phyloP scores from a whole-genome alignment of 2,888 invertebrate genomes.

The Thysanoteuthis rhombus region DNA sequence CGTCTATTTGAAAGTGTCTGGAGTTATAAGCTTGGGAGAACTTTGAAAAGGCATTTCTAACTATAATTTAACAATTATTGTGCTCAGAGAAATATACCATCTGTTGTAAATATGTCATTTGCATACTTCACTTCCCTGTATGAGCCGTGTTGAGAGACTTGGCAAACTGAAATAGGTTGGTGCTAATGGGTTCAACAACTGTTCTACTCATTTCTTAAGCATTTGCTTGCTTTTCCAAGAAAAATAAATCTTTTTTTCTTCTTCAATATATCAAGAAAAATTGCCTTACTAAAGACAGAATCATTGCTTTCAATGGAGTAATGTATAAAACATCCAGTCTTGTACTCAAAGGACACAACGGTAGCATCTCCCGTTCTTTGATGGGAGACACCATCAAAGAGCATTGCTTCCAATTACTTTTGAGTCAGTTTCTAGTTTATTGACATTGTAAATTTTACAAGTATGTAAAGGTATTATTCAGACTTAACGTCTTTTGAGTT shows the following conservation, averaged over 20 bases:
- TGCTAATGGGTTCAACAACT: not conserved
- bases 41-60: not conserved
- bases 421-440: not conserved
- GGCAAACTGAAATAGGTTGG: not conserved
- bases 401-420: not conserved
- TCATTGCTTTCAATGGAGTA: not conserved
- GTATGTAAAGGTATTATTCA: not conserved
- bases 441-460: not conserved
- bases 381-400: not conserved
- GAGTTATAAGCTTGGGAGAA: not conserved
- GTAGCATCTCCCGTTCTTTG: not conserved
- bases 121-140: not conserved
- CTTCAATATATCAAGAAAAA: not conserved
- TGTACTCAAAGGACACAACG: too few relatives aligned
- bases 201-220: not conserved
- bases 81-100: not conserved
- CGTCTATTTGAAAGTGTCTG: too few relatives aligned
- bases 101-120: not conserved
- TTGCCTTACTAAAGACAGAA: not conserved
- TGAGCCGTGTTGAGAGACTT: not conserved
- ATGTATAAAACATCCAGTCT: not conserved
- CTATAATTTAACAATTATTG: not conserved
- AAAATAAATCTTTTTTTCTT: not conserved
- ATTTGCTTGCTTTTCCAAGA: not conserved
- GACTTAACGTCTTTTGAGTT: too few relatives aligned